Evolutionary conservation across 2,113 vertebrate species (phyloP), one percentile per base, ranked within the genome.

Genomic region (Trogon melanurus): DNA sequence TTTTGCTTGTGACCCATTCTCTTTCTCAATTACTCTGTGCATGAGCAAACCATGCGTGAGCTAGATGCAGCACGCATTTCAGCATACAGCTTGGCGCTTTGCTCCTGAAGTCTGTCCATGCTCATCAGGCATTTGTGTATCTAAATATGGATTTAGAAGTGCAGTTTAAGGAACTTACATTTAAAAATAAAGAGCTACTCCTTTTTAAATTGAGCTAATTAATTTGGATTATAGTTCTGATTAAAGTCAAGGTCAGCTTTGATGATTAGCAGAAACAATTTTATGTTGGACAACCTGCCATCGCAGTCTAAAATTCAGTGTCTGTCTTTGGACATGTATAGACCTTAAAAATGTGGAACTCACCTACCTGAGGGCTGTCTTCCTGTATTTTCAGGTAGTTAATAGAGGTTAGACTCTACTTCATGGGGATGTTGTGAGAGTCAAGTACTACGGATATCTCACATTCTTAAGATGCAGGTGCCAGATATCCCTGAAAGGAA

Each of bases 11-110:
- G 82, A 86, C 88, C 85, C 85, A 64, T 72, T 97, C 93, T 96
- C 71, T 95, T 92, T 73, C 75, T 85, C 90, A 91, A 96, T 93
- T 94, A 96, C 67, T 91, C 88, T 74, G 88, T 91, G 91, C 94
- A 90, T 95, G 91, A 97, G 71, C 93, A 96, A 97, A 91, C 88
- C 88, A 76, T 94, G 88, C 36, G 53, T 96, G 94, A 91, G 85
- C 71, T 93, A n/a, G 34, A 67, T 80, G 75, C 69, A 71, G 51
- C 69, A 8, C 60, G 88, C 80, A 53, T 88, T 96, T 96, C 90
- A 93, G 67, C 51, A 20, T 80, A 21, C 27, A 85, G 91, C 56
- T 62, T 74, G 82, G 48, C 2, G 1, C 91, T 91, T 96, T 95
- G 81, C 27, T 93, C 90, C 88, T 90, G 93, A 85, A 51, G 53